A percentile compares a stretch with the other conserved stretches of the same genome.
These are phyloP conservation scores for Eospalax fontanierii DNA, from an alignment of 2,797 vertebrate genomes.

Conservation along the genomic window DNA sequence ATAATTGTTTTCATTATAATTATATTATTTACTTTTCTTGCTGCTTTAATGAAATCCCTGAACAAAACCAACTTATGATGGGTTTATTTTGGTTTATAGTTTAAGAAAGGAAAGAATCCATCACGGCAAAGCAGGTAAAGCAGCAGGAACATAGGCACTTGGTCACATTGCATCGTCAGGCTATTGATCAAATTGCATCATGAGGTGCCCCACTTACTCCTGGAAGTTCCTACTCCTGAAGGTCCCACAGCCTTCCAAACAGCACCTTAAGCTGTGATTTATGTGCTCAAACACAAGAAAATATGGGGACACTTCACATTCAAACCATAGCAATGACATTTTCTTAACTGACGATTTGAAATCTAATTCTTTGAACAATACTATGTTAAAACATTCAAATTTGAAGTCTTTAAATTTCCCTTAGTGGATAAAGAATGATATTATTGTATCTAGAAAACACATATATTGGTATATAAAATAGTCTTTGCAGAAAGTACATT, in stretches of 20 bases:
- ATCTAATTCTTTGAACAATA: conserved; percentile 68
- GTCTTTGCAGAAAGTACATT: neutral
- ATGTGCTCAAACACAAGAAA: neutral
- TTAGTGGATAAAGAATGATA: conserved; percentile 61
- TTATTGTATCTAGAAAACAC: neutral
- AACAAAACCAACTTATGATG: neutral
- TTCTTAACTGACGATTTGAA: neutral
- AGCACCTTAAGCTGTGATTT: neutral
- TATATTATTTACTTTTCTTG: neutral
- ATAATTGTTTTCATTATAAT: neutral
- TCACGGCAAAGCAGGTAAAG: neutral
- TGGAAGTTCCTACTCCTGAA: neutral
- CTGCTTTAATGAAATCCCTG: neutral
- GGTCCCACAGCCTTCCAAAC: neutral
- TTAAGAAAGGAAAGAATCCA: neutral
- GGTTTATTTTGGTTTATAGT: neutral
- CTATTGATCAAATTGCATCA: neutral
- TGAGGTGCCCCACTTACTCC: neutral
- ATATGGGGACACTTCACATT: neutral
- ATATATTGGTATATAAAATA: neutral
- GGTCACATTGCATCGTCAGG: neutral
- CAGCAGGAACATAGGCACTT: neutral
- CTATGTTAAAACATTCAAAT: conserved; percentile 45
- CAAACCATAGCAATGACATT: neutral
- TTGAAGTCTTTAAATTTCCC: conserved; percentile 70